phyloP scores from a whole-genome alignment of 1,140 invertebrate species.

The Neodiprion virginianus region DNA sequence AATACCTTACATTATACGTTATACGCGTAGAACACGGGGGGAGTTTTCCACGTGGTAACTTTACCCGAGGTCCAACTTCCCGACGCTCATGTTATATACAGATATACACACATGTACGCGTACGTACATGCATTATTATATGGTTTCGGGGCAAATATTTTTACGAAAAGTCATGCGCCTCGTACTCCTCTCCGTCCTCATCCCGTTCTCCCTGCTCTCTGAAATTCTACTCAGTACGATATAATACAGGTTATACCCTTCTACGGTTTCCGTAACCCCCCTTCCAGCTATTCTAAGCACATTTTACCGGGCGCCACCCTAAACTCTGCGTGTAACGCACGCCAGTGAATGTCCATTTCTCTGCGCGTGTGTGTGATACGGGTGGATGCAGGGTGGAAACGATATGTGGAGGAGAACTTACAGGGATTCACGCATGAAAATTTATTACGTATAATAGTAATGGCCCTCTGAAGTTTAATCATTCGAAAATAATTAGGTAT shows the following conservation, averaged over 20 bases:
- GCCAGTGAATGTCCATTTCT: background rate
- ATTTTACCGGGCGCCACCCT: background rate
- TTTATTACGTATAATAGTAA: background rate
- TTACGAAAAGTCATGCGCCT: background rate
- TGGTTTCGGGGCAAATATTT: conserved; percentile 7
- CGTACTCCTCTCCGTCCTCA: too few species aligned
- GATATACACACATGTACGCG: too few species aligned
- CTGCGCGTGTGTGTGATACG: background rate
- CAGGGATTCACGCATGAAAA: conserved; percentile 4
- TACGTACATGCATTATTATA: background rate
- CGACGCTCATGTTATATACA: too few species aligned
- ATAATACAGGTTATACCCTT: conserved; percentile 6
- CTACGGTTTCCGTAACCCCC: background rate
- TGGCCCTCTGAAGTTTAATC: background rate
- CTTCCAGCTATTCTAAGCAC: background rate
- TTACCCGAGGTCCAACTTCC: too few species aligned
- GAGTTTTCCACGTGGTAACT: too few species aligned
- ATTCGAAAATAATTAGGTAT: background rate
- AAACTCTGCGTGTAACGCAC: too few species aligned
- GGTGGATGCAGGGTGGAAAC: background rate
- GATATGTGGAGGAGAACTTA: conserved; percentile 5
- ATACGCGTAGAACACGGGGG: too few species aligned
- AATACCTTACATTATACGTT: too few species aligned
- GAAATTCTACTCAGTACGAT: conserved; percentile 7
- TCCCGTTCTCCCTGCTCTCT: background rate